These are phyloP conservation scores for Arge pagana DNA, from an alignment of 2,888 invertebrate genomes.

Conservation along the genomic window DNA sequence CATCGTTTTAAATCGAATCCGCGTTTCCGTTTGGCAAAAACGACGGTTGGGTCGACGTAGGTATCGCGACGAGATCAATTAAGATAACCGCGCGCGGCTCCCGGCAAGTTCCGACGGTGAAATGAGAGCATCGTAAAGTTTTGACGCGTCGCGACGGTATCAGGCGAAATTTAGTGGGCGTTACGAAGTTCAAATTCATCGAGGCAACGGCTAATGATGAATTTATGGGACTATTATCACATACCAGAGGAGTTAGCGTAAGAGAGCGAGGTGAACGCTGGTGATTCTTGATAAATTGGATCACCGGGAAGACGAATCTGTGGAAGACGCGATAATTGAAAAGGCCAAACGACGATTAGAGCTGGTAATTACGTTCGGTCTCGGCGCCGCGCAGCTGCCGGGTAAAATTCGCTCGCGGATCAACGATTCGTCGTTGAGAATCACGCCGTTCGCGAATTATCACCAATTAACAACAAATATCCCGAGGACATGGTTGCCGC, in stretches of 20 bases:
- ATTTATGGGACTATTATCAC: conserved; percentile 21
- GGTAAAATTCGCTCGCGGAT: no score
- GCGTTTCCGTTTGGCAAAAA: no score
- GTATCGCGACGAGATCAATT: neutral
- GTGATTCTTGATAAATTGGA: conserved; percentile 10
- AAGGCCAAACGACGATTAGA: neutral
- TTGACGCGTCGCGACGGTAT: conserved; percentile 1
- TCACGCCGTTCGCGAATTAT: no score
- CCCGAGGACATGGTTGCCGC: conserved; percentile 7
- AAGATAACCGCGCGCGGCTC: conserved; percentile 8
- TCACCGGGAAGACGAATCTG: neutral
- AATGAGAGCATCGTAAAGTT: conserved; percentile 11
- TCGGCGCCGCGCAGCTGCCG: no score
- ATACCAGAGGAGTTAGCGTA: conserved; percentile 14
- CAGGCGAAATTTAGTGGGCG: conserved; percentile 23
- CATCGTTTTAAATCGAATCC: no score
- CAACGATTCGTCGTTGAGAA: no score
- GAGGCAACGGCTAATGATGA: conserved; percentile 22
- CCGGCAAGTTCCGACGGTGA: neutral
- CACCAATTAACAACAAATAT: neutral
- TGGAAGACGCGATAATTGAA: neutral
- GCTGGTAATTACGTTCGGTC: no score
- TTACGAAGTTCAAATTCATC: conserved; percentile 36
- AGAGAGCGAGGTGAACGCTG: conserved; percentile 8
- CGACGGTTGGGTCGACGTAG: no score